Base-by-base conservation (phyloP, 2,888 invertebrate genomes). In the Cheilosia grossa region DNA sequence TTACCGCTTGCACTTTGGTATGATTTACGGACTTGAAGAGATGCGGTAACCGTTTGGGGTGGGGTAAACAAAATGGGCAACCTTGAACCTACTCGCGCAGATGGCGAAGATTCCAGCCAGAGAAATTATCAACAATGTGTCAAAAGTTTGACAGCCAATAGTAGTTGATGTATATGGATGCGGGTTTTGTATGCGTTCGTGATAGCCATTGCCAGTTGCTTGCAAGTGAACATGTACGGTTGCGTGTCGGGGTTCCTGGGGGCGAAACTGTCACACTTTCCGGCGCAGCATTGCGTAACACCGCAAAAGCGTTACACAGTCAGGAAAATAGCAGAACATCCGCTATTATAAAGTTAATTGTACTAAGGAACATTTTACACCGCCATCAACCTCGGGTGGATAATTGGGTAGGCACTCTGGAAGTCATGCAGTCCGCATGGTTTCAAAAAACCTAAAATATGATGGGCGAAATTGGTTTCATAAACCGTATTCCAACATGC, bases 61-160 rank as follows among this genome's bases (percentile, higher is more conserved):
- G 64, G 24, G 21, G 56, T 13, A 1, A 13, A 37, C 37, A 47
- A 47, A 64, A 15, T 33, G 56, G 27, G 40, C 79, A 79, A 80
- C 80, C 80, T 73, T 73, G 80, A 80, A 80, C 73, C 80, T 74
- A 59, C 10, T 0, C 4, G 15, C 51, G 21, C n/a, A 19, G n/a
- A 59, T 13, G 21, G 13, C 10, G 30, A 42, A 47, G 64, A 74
- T 40, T 67, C 42, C 21, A 59, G 17, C 40, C 58, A 59, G 4
- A 4, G 21, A 49, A 49, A 37, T 77, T 33, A 58, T 59, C 10
- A n/a, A 24, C 47, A 27, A 63, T 63, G 19, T 73, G 54, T 73
- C 63, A 37, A 44, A 77, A 59, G 30, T 19, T 15, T 59, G 51
- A 40, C 49, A 21, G 24, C 27, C 21, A 4, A 37, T 37, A 13